Base-by-base conservation (phyloP, 2,888 invertebrate species). In the Lacanobia wlatinum region DNA sequence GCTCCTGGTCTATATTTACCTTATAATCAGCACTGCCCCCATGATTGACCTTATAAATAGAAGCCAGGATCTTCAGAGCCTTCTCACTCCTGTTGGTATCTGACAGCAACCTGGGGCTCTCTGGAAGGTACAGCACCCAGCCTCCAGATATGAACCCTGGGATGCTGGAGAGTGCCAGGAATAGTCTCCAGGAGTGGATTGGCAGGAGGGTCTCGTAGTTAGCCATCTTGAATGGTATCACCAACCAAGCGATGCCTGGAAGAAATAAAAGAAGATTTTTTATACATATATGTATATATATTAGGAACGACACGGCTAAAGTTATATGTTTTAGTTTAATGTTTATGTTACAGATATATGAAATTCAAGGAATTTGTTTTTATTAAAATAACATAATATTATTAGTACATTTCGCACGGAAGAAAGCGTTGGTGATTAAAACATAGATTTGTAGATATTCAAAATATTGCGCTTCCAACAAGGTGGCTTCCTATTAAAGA, bases 181-280 rank as follows among this genome's bases (percentile, higher is more conserved):
- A 97, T 38, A 98, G 90, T 52, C 98, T 94, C 98, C 98, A 98
- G n/a, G 98, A 97, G 88, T 97, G 96, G 73, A 97, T 96, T 0
- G 95, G 94, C 50, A 97, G 80, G 12, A 93, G 65, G 0, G 94
- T 92, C 0, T 90, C 80, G 60, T 91, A 87, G 64, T 88, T 85
- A 7, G 84, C 80, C 8, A 91, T 73, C 75, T 94, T 94, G 82
- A 94, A 92, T 0, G 98, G 98, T 61, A 98, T 96, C 6, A 98
- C 94, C 6, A 97, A 80, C 97, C 97, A 97, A 0, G 97, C 97
- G 58, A 97, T 84, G 40, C 97, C 97, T 96, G 92, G 55, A 93
- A 93, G 12, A 68, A 8, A 71, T 70, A 65, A 48, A 21, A 21
- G 1, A 18, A 18, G 18, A 34, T 6, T 34, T 34, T 34, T 34